Conservation (phyloP, 2,888 invertebrate genomes). For the Crepidodera aurea region DNA sequence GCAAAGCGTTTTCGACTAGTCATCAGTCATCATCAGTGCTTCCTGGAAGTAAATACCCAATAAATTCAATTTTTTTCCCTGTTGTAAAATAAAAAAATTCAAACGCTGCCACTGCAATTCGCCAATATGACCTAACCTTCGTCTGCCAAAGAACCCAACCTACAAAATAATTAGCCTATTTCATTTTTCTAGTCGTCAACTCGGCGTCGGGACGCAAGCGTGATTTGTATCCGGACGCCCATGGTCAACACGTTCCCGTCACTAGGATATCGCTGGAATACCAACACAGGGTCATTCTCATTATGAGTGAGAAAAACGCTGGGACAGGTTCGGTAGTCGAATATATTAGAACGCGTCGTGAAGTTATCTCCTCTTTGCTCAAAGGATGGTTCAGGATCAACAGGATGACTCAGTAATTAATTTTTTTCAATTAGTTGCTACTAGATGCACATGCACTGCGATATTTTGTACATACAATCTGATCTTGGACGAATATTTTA, state of each 20-base stretch:
- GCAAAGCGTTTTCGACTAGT: too few species aligned
- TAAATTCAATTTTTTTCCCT: too few species aligned
- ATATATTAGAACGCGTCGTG: slow-evolving; percentile 14
- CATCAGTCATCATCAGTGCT: too few species aligned
- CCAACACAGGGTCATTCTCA: slow-evolving; percentile 25
- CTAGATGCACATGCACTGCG: slow-evolving; percentile 8
- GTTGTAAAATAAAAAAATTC: too few species aligned
- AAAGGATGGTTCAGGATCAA: slow-evolving; percentile 18
- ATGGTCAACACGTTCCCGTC: slow-evolving; percentile 26
- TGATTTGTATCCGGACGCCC: slow-evolving; percentile 36
- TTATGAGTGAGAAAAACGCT: neutral
- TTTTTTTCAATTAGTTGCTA: slow-evolving; percentile 12
- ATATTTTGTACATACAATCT: slow-evolving; percentile 24
- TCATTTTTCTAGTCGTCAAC: slow-evolving; percentile 30
- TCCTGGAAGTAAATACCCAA: too few species aligned
- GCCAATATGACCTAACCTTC: slow-evolving; percentile 20
- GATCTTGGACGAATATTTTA: too few species aligned
- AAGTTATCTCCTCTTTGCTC: slow-evolving; percentile 7
- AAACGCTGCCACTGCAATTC: neutral
- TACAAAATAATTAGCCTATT: slow-evolving; percentile 29
- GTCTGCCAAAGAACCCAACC: slow-evolving; percentile 12
- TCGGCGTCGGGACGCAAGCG: slow-evolving; percentile 43
- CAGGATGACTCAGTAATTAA: slow-evolving; percentile 30
- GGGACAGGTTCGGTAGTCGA: neutral
- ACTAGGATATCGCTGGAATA: slow-evolving; percentile 33